phyloP scores from a whole-genome alignment of 2,888 invertebrate genomes.

The Magallana nippona region DNA sequence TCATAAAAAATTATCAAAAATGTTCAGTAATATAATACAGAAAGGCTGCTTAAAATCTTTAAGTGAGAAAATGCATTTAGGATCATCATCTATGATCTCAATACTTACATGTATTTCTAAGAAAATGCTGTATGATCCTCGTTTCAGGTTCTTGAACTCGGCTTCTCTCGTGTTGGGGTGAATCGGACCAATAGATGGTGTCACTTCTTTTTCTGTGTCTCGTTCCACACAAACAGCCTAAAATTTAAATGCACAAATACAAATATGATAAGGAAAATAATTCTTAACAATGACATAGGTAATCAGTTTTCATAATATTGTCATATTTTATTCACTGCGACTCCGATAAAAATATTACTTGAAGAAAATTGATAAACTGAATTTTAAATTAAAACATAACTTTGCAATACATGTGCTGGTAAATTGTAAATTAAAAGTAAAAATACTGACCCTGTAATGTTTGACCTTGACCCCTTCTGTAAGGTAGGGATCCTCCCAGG shows the following conservation, averaged over 20 bases:
- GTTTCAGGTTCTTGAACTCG: slow-evolving; percentile 77
- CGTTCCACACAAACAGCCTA: slow-evolving; percentile 77
- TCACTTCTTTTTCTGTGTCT: slow-evolving; percentile 73
- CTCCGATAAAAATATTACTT: no score
- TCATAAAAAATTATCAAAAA: no score
- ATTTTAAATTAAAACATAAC: no score
- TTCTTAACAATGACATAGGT: background rate
- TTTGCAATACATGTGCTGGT: background rate
- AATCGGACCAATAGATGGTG: slow-evolving; percentile 76
- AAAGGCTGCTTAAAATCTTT: no score
- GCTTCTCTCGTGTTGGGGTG: slow-evolving; percentile 77
- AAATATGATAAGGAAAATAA: background rate
- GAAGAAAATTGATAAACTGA: no score
- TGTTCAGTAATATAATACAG: no score
- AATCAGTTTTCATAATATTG: background rate
- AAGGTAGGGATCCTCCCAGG: slow-evolving; percentile 77
- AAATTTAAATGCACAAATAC: background rate
- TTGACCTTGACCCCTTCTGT: slow-evolving; percentile 79
- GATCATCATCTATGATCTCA: background rate
- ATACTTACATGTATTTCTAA: slow-evolving; percentile 76
- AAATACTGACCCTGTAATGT: slow-evolving; percentile 76
- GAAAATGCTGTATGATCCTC: slow-evolving; percentile 75
- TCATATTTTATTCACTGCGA: no score
- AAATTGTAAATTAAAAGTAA: background rate
- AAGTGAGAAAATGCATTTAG: no score